A percentile compares a stretch with the other conserved stretches of the same genome.
Evolutionary conservation across 2,888 invertebrate genomes (phyloP).

Genomic region (Bembecia ichneumoniformis): DNA sequence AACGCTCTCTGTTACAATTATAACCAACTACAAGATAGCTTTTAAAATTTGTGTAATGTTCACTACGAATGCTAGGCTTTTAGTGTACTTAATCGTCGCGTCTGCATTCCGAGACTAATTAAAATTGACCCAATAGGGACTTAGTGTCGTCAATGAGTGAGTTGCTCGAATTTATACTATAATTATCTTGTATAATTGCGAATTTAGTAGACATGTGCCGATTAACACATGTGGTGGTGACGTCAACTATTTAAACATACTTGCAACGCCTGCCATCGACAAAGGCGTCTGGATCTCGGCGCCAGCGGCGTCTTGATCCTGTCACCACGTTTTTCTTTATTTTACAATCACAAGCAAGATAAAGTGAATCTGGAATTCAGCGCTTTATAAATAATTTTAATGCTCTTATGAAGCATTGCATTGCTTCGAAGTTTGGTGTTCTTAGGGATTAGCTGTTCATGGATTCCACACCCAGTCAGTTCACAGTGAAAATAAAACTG

Average conservation of each 20-base stretch:
- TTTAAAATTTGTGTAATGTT: neutral
- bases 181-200: neutral
- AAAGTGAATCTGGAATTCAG: neutral
- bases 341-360: neutral
- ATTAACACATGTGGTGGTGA: slow-evolving; percentile 10
- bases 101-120: slow-evolving; percentile 15
- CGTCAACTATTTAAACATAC: slow-evolving; percentile 10
- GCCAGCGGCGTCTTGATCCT: slow-evolving; percentile 1
- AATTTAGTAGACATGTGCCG: slow-evolving; percentile 4
- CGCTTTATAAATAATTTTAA: neutral
- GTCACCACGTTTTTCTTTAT: neutral
- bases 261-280: neutral
- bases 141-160: neutral
- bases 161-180: neutral
- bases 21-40: neutral
- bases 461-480: too few species aligned
- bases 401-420: neutral
- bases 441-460: neutral
- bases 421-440: neutral
- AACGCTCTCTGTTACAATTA: neutral
- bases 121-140: slow-evolving; percentile 4
- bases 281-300: slow-evolving; percentile 1
- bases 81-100: neutral
- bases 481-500: too few species aligned
- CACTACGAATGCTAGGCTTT: slow-evolving; percentile 3